Conservation (phyloP, 1,140 invertebrate species). For the Cepaea nemoralis region DNA sequence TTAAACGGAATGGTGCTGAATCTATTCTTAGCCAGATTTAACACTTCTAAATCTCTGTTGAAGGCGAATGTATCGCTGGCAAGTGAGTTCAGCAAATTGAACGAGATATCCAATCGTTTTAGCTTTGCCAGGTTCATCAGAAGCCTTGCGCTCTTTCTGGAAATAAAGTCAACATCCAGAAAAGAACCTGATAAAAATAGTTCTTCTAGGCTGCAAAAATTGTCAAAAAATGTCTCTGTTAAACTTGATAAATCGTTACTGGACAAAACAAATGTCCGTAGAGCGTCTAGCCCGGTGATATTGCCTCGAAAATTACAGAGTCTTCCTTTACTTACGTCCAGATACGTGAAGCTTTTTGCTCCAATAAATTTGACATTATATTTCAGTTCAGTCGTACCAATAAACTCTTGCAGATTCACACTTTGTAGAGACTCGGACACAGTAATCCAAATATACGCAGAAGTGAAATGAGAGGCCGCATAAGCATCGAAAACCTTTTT, state of each 20-base stretch:
- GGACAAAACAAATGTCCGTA: not conserved
- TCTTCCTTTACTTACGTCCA: not conserved
- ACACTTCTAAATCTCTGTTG: not conserved
- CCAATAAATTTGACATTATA: not conserved
- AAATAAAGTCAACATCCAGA: not conserved
- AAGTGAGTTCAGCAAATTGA: not conserved
- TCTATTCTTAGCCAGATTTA: not conserved
- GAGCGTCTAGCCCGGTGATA: not conserved
- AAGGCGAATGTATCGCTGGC: not conserved
- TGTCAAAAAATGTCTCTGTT: not conserved
- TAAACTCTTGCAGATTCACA: not conserved
- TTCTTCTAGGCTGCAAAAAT: not conserved
- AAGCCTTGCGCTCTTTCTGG: not conserved
- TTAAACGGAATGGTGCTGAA: constrained; percentile 11
- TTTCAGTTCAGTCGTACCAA: not conserved
- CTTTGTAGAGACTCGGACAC: not conserved
- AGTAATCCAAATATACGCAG: not conserved
- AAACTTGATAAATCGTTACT: not conserved
- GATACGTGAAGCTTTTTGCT: not conserved
- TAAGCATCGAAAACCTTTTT: too few relatives aligned
- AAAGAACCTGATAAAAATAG: constrained; percentile 4
- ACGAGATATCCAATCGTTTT: constrained; percentile 1
- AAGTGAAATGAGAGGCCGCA: too few relatives aligned
- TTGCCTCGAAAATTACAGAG: not conserved
- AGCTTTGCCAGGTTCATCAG: not conserved